Conservation (phyloP, 2,113 vertebrate genomes). For the Phocoena sinus region DNA sequence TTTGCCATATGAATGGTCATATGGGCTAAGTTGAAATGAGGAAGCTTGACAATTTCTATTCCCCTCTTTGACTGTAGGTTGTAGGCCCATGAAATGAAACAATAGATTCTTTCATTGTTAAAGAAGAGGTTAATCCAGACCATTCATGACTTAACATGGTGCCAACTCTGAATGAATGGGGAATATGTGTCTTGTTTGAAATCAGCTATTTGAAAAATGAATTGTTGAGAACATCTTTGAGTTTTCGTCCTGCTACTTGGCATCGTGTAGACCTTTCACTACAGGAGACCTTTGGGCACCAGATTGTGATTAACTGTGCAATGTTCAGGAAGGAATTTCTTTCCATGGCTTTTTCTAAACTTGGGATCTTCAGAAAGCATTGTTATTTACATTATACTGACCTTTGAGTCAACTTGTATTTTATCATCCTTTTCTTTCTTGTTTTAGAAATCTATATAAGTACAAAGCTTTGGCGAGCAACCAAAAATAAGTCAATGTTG, state of each 20-base stretch:
- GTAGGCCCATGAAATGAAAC: not conserved
- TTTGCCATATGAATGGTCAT: not conserved
- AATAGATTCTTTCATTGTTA: not conserved
- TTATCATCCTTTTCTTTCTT: not conserved
- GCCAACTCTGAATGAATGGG: not conserved
- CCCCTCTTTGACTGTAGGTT: not conserved
- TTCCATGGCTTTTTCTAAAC: not conserved
- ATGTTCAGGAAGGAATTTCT: not conserved
- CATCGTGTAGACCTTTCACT: not conserved
- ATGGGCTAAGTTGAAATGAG: not conserved
- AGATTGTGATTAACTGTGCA: not conserved
- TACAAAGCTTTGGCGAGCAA: slow-evolving; percentile 40
- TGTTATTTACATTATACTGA: slow-evolving; percentile 18
- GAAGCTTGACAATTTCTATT: not conserved
- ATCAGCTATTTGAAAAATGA: not conserved
- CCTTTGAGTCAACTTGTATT: not conserved
- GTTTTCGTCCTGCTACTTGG: not conserved
- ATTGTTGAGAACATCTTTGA: not conserved
- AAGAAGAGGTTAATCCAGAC: not conserved
- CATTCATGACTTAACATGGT: not conserved
- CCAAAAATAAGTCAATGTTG: slow-evolving; percentile 25
- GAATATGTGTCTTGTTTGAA: not conserved
- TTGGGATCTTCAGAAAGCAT: not conserved
- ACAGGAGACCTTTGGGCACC: not conserved
- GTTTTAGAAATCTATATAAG: slow-evolving; percentile 6